phyloP scores from a whole-genome alignment of 2,797 vertebrate genomes.

The Chanos chanos region DNA sequence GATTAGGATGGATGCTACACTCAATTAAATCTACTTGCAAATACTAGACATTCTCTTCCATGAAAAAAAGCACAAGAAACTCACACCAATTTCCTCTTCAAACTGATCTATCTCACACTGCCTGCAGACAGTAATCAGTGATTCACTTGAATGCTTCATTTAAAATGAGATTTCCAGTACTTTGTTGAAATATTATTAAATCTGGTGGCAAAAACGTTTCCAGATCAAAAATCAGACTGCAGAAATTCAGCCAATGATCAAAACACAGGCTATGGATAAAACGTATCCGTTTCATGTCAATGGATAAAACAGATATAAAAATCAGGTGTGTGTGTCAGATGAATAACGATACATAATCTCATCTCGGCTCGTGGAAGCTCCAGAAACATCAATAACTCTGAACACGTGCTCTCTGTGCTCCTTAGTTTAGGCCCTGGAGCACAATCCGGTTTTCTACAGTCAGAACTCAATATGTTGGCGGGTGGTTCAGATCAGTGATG shows the following conservation, averaged over 20 bases:
- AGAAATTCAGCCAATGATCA: not conserved
- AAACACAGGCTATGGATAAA: not conserved
- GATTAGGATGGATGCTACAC: no score
- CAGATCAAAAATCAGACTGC: not conserved
- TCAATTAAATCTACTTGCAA: no score
- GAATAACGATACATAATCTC: slow-evolving; percentile 9
- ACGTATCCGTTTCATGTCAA: not conserved
- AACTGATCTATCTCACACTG: no score
- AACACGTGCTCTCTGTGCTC: slow-evolving; percentile 9
- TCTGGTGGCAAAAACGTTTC: slow-evolving; percentile 22
- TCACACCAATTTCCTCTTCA: no score
- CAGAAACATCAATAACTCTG: not conserved
- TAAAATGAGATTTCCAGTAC: not conserved
- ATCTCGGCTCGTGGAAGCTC: slow-evolving; percentile 3
- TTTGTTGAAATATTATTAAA: slow-evolving; percentile 14
- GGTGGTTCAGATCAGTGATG: slow-evolving; percentile 24
- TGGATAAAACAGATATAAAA: slow-evolving; percentile 20
- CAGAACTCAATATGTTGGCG: slow-evolving; percentile 17
- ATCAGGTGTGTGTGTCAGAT: not conserved
- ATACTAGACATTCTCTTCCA: no score
- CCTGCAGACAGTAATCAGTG: no score
- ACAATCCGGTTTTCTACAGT: slow-evolving; percentile 8
- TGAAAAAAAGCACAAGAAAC: no score
- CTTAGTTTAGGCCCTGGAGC: slow-evolving; percentile 2
- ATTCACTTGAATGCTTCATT: not conserved